A percentile compares a stretch with the other conserved stretches of the same genome.
These are phyloP conservation scores for Pygocentrus nattereri DNA, from an alignment of 2,797 vertebrate species.

Conservation along the genomic window DNA sequence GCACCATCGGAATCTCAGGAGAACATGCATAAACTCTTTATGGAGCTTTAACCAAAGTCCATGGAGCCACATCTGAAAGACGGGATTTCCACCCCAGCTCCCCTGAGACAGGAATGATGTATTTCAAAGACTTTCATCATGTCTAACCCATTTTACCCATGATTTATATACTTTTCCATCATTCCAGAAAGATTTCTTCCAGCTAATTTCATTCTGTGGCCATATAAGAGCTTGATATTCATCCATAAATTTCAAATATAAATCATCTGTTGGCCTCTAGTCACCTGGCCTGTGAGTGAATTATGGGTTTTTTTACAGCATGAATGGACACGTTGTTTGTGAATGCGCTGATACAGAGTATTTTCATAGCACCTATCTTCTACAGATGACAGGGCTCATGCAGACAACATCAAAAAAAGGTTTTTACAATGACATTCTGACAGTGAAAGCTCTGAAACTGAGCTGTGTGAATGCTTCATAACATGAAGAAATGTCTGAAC, in stretches of 20 bases:
- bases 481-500: not conserved
- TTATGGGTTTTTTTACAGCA: not conserved
- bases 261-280: constrained; percentile 40
- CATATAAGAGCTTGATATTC: constrained; percentile 25
- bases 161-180: constrained; percentile 41
- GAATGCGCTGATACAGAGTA: not conserved
- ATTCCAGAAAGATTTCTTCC: constrained; percentile 34
- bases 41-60: constrained; percentile 10
- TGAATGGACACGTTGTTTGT: not conserved
- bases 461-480: not conserved
- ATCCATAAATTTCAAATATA: constrained; percentile 31
- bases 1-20: constrained; percentile 28
- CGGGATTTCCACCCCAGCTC: constrained; percentile 9
- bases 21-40: constrained; percentile 49
- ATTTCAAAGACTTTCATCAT: constrained; percentile 52
- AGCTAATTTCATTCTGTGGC: constrained; percentile 44
- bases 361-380: constrained; percentile 1
- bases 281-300: not conserved
- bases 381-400: constrained; percentile 7
- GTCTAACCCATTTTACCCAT: constrained; percentile 36
- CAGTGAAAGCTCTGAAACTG: not conserved
- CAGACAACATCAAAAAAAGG: constrained; percentile 12
- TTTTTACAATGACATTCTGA: not conserved
- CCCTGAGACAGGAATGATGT: constrained; percentile 32
- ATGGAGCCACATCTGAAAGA: constrained; percentile 22